These are phyloP conservation scores for Xestia xanthographa DNA, from an alignment of 2,888 invertebrate genomes.

Conservation along the genomic window DNA sequence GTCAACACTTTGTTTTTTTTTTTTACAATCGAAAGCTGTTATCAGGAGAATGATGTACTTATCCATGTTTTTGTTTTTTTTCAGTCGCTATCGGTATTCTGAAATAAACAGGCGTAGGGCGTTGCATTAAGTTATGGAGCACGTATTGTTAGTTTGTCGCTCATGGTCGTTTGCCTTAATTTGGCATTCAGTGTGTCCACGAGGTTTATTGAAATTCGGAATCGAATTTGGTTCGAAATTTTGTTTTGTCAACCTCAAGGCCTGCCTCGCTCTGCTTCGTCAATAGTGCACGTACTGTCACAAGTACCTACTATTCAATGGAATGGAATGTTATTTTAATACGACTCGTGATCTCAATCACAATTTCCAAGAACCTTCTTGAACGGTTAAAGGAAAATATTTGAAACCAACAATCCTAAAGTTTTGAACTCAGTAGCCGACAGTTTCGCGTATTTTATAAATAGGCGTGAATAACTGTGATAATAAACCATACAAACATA, in stretches of 20 bases:
- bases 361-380: constrained; percentile 38
- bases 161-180: constrained; percentile 50
- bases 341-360: constrained; percentile 35
- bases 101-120: constrained; percentile 22
- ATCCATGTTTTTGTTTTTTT: constrained; percentile 41
- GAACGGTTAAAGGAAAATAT: constrained; percentile 8
- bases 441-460: constrained; percentile 31
- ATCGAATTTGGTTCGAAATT: constrained; percentile 50
- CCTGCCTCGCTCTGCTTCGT: constrained; percentile 41
- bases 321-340: constrained; percentile 42
- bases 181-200: constrained; percentile 56
- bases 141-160: constrained; percentile 28
- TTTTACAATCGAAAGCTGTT: constrained; percentile 39
- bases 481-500: constrained; percentile 29
- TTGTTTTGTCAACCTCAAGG: constrained; percentile 52
- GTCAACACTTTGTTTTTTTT: constrained; percentile 26
- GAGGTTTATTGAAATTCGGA: constrained; percentile 54
- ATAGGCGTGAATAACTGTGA: constrained; percentile 40
- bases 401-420: constrained; percentile 14
- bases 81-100: constrained; percentile 15
- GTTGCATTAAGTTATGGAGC: constrained; percentile 30
- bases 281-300: constrained; percentile 50
- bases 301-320: constrained; percentile 46
- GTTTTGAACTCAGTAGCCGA: constrained; percentile 5
- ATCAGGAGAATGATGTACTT: constrained; percentile 37